Evolutionary conservation across 2,113 vertebrate genomes (phyloP).

Genomic region (Protobothrops flavoviridis): DNA sequence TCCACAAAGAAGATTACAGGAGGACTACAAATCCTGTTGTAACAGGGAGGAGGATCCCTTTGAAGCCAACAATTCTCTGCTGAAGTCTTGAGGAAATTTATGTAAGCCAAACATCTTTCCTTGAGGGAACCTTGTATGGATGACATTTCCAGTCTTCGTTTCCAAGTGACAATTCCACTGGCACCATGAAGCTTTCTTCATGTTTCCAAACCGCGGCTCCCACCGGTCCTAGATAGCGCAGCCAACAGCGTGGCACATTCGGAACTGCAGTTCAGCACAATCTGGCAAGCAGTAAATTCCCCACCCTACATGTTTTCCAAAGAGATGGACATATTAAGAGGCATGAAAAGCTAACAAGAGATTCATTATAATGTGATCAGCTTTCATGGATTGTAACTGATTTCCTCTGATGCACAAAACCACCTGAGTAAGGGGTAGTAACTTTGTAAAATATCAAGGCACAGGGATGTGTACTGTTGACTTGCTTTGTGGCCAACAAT

Average conservation of each 20-base stretch:
- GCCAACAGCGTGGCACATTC: not conserved
- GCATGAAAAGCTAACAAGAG: not conserved
- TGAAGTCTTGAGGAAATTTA: not conserved
- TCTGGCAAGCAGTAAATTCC: not conserved
- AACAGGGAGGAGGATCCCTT: not conserved
- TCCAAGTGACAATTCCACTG: not conserved
- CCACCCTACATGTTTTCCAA: not conserved
- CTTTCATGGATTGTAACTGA: not conserved
- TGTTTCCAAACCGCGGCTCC: not conserved
- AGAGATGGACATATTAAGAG: not conserved
- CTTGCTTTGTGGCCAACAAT: not conserved
- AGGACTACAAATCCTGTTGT: no score
- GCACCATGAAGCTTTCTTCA: not conserved
- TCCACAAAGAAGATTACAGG: not conserved
- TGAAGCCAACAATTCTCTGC: not conserved
- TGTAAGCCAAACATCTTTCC: not conserved
- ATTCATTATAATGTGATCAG: not conserved
- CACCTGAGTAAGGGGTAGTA: not conserved
- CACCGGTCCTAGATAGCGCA: not conserved
- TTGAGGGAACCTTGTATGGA: no score
- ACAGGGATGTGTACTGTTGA: not conserved
- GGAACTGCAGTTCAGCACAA: not conserved
- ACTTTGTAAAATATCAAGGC: not conserved
- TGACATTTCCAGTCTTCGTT: not conserved
- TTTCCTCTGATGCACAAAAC: not conserved